Evolutionary conservation across 2,888 invertebrate genomes (phyloP).

Genomic region (Drosophila paracracens): DNA sequence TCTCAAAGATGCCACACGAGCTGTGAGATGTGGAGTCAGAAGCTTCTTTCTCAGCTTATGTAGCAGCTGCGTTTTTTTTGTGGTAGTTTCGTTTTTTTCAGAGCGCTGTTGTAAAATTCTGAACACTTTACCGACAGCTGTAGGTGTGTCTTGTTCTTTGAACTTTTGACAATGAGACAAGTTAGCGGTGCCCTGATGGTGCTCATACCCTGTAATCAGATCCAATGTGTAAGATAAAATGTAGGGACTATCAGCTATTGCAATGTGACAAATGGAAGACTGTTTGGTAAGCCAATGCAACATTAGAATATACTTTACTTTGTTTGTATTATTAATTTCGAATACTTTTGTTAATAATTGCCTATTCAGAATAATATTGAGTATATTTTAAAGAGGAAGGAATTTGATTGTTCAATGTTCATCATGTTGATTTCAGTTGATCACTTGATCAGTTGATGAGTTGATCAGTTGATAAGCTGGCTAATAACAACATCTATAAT

Average conservation of each 20-base stretch:
- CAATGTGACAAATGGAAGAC: not conserved
- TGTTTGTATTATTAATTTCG: not conserved
- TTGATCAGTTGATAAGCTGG: too few species aligned
- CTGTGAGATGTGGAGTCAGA: not conserved
- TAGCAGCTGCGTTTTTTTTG: conserved; percentile 22
- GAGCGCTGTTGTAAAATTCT: not conserved
- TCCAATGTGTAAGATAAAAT: not conserved
- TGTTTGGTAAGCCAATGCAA: not conserved
- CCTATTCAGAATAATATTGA: not conserved
- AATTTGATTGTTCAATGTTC: not conserved
- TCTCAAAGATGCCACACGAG: conserved; percentile 1
- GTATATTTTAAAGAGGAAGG: not conserved
- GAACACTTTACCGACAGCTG: not conserved
- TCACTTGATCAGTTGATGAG: too few species aligned
- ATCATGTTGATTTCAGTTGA: not conserved
- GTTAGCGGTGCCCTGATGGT: too few species aligned
- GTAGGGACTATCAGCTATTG: not conserved
- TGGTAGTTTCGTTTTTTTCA: not conserved
- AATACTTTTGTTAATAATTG: not conserved
- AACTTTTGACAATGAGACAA: not conserved
- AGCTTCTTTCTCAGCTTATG: conserved; percentile 5
- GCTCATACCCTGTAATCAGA: not conserved
- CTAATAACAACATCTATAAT: not conserved
- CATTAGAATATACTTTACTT: not conserved
- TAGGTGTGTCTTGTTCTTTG: not conserved